Base-by-base conservation (phyloP, 2,113 vertebrate genomes). In the Cololabis saira region DNA sequence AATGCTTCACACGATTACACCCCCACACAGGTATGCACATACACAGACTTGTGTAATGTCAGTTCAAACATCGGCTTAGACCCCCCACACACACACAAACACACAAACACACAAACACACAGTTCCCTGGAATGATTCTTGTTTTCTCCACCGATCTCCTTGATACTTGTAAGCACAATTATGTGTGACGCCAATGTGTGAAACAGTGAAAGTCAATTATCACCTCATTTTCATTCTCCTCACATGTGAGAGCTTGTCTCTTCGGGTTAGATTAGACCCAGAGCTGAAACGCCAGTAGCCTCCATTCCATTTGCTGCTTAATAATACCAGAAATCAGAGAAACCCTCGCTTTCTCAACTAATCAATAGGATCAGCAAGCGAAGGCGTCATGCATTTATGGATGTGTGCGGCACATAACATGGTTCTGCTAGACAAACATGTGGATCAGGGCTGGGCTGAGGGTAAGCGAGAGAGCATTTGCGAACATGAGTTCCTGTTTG, bases 151-250 rank as follows among this genome's bases (percentile, higher is more conserved):
- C 19, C 48, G 10, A 18, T 62, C 47, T 48, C 43, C 43, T 14
- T 41, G 22, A 27, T 61, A 27, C 49, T 77, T 61, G 51, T 27
- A 22, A 19, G n/a, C 53, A 62, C 55, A 78, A 51, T 67, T 49
- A 70, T 24, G 47, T 76, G 67, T 52, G 71, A 82, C 69, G 17
- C 56, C 77, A 71, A 82, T 61, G 66, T 89, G 73, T 18, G 45
- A 87, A 82, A 79, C 53, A 67, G 64, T 42, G 57, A 71, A 81
- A 85, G 63, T 78, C 65, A 80, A 78, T 82, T 83, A 87, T 82
- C 81, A 65, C 50, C 82, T 83, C 16, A 76, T 83, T 86, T 74
- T 82, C 63, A 78, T 81, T 83, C 61, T 33, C 19, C 40, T 81
- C 76, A 62, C 63, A 60, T 64, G 54, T 71, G 52, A 82, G 44